phyloP scores from a whole-genome alignment of 2,888 invertebrate genomes.

The Fabriciana adippe region DNA sequence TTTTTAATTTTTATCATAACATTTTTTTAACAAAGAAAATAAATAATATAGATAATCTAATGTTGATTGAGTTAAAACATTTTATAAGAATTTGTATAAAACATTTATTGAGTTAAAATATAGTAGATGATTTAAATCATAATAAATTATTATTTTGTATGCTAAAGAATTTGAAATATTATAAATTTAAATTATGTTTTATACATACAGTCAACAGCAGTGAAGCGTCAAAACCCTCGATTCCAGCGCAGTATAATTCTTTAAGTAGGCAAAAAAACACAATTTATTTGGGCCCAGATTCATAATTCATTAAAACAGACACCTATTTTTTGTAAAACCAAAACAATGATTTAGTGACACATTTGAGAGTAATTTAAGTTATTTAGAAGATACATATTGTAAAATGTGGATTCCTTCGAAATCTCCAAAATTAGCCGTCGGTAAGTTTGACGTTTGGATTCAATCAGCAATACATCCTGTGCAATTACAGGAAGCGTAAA shows the following conservation, averaged over 20 bases:
- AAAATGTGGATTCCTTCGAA: slow-evolving; percentile 89
- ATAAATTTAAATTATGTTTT: too few relatives aligned
- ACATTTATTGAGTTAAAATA: too few relatives aligned
- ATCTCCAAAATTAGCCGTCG: slow-evolving; percentile 88
- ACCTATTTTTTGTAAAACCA: slow-evolving; percentile 29
- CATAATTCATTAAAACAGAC: slow-evolving; percentile 24
- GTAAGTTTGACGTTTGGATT: slow-evolving; percentile 81
- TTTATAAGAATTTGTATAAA: too few relatives aligned
- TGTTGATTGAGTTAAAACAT: too few relatives aligned
- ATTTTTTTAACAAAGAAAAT: too few relatives aligned
- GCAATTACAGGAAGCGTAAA: slow-evolving; percentile 67
- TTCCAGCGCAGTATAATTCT: slow-evolving; percentile 31
- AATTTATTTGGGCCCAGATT: slow-evolving; percentile 28
- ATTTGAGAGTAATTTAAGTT: slow-evolving; percentile 22
- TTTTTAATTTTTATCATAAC: too few relatives aligned
- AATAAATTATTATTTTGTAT: too few relatives aligned
- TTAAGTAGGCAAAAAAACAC: slow-evolving; percentile 31
- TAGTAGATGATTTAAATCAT: too few relatives aligned
- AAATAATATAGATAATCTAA: too few relatives aligned
- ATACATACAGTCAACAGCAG: neutral
- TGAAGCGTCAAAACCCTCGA: slow-evolving; percentile 7
- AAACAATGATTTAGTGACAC: slow-evolving; percentile 34
- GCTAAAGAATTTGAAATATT: too few relatives aligned
- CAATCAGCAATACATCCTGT: slow-evolving; percentile 57
- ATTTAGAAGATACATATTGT: slow-evolving; percentile 19